Evolutionary conservation across 2,113 vertebrate genomes (phyloP).

Genomic region (Calyptomena viridis): DNA sequence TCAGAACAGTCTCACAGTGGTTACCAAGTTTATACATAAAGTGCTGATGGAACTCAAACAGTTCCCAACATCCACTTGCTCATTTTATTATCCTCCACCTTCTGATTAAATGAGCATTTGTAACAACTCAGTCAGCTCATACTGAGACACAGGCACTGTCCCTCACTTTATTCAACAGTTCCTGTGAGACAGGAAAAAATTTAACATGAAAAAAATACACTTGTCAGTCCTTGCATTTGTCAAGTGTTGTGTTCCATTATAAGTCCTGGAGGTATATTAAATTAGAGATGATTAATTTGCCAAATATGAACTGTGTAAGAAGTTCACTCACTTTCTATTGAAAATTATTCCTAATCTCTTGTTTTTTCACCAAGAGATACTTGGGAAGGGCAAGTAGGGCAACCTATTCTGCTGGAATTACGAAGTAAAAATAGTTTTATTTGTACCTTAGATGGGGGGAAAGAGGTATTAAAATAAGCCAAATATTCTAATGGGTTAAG

Average conservation of each 20-base stretch:
- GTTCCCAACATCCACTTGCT: neutral
- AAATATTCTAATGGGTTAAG: neutral
- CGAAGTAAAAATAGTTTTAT: neutral
- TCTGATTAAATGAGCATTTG: neutral
- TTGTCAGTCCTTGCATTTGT: neutral
- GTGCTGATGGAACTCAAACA: neutral
- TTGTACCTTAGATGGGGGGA: conserved; percentile 19
- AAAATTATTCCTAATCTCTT: conserved; percentile 21
- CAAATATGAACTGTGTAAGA: neutral
- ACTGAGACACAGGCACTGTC: neutral
- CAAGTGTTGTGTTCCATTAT: neutral
- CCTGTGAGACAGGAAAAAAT: neutral
- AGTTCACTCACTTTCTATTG: neutral
- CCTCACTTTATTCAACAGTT: neutral
- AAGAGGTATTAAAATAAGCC: neutral
- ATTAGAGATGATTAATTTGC: conserved; percentile 20
- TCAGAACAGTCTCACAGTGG: neutral
- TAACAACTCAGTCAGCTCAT: neutral
- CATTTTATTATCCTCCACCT: neutral
- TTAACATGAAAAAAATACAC: neutral
- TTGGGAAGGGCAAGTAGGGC: conserved; percentile 6
- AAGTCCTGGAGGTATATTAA: neutral
- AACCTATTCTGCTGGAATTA: conserved; percentile 20
- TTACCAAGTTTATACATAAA: neutral
- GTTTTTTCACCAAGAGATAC: conserved; percentile 27